Conservation (phyloP, 2,113 vertebrate genomes). For the Hydrochoerus hydrochaeris region DNA sequence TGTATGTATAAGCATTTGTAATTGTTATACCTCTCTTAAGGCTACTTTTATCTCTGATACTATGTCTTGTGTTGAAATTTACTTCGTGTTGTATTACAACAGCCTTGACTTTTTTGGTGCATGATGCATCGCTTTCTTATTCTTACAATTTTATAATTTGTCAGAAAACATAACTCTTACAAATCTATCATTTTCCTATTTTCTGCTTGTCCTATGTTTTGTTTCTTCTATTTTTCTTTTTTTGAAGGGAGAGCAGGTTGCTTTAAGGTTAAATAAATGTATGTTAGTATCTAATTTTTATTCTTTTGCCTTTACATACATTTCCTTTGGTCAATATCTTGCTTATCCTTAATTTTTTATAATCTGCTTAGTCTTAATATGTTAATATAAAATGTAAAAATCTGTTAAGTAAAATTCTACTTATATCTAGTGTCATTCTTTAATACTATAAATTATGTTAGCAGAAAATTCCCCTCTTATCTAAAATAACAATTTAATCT, state of each 20-base stretch:
- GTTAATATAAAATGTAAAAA: neutral
- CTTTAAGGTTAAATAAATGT: neutral
- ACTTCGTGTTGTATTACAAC: neutral
- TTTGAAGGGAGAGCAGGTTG: neutral
- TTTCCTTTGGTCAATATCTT: constrained; percentile 33
- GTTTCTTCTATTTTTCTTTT: neutral
- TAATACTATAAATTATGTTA: neutral
- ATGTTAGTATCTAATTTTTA: constrained; percentile 43
- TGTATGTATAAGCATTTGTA: neutral
- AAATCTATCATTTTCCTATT: constrained; percentile 4
- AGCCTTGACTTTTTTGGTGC: neutral
- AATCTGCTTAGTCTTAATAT: neutral
- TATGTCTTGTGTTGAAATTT: neutral
- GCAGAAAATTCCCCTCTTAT: neutral
- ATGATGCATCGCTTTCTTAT: neutral
- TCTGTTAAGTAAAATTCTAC: neutral
- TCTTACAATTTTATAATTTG: neutral
- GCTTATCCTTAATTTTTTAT: neutral
- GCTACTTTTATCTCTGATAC: neutral
- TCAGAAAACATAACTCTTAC: neutral
- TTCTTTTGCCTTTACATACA: neutral
- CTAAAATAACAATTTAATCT: neutral
- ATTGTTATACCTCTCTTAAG: neutral
- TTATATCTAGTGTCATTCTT: neutral
- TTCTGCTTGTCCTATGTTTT: neutral